phyloP scores from a whole-genome alignment of 2,888 invertebrate species.

The Drosophila pseudotakahashii region DNA sequence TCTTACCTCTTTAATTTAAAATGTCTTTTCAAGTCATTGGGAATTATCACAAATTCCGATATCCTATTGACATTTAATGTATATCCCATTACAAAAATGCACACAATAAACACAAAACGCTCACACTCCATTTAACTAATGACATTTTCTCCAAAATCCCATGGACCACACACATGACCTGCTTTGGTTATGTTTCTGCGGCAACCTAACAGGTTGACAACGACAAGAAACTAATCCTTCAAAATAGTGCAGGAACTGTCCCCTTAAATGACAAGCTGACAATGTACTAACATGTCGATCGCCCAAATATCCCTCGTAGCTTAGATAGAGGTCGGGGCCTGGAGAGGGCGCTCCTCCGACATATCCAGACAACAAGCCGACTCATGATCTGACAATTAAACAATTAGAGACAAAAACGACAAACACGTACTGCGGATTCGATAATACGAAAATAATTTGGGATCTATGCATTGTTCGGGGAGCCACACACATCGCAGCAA shows the following conservation, averaged over 20 bases:
- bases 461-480: slow-evolving; percentile 48
- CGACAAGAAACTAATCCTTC: slow-evolving; percentile 57
- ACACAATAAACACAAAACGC: slow-evolving; percentile 30
- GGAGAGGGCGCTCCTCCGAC: slow-evolving; percentile 35
- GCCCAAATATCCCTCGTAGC: slow-evolving; percentile 11
- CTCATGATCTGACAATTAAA: slow-evolving; percentile 77
- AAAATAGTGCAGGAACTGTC: slow-evolving; percentile 52
- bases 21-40: not conserved
- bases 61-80: not conserved
- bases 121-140: slow-evolving; percentile 54
- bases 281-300: slow-evolving; percentile 53
- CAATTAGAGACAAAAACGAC: slow-evolving; percentile 78
- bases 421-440: slow-evolving; percentile 69
- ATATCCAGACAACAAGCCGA: slow-evolving; percentile 43
- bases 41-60: not conserved
- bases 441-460: slow-evolving; percentile 82
- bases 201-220: slow-evolving; percentile 54
- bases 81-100: slow-evolving; percentile 10
- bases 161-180: slow-evolving; percentile 56
- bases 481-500: slow-evolving; percentile 55
- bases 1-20: not conserved
- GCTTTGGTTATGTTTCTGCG: slow-evolving; percentile 40
- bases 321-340: slow-evolving; percentile 5
- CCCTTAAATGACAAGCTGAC: slow-evolving; percentile 62
- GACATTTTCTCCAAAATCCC: slow-evolving; percentile 35